Evolutionary conservation across 2,888 invertebrate genomes (phyloP).

Genomic region (Exocentrus adspersus): DNA sequence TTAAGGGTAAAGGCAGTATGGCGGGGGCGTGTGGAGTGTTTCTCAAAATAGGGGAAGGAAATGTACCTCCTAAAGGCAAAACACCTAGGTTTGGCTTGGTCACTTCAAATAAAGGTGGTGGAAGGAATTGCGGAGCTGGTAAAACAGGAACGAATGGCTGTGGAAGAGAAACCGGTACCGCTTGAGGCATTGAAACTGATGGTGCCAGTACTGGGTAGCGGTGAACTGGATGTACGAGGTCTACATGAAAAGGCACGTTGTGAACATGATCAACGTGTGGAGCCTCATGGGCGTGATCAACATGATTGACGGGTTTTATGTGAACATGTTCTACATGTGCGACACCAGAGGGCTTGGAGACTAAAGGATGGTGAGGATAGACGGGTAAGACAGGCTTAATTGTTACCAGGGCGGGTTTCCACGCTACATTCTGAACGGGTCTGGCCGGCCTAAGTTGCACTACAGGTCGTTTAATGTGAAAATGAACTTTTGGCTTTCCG

Average conservation of each 20-base stretch:
- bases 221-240: slow-evolving; percentile 29
- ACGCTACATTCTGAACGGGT: slow-evolving; percentile 27
- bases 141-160: slow-evolving; percentile 29
- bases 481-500: slow-evolving; percentile 44
- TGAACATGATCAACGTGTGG: slow-evolving; percentile 9
- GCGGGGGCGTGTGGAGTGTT: slow-evolving; percentile 35
- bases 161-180: slow-evolving; percentile 11
- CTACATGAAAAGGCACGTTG: slow-evolving; percentile 30
- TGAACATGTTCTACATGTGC: slow-evolving; percentile 40
- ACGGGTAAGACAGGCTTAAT: slow-evolving; percentile 39
- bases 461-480: slow-evolving; percentile 41
- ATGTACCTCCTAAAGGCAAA: slow-evolving; percentile 52
- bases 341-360: slow-evolving; percentile 7
- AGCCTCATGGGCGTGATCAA: slow-evolving; percentile 43
- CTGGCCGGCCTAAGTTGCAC: slow-evolving; percentile 31
- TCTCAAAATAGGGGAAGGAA: slow-evolving; percentile 49
- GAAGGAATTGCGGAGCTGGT: slow-evolving; percentile 36
- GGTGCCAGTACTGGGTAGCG: slow-evolving; percentile 30
- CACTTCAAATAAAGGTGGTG: slow-evolving; percentile 51
- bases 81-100: slow-evolving; percentile 55
- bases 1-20: slow-evolving; percentile 27
- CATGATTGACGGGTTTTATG: slow-evolving; percentile 38
- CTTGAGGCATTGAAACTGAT: slow-evolving; percentile 13
- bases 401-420: slow-evolving; percentile 31
- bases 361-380: slow-evolving; percentile 21